A percentile compares a stretch with the other conserved stretches of the same genome.
Conservation (phyloP, 2,888 invertebrate genomes). For the Synanthedon formicaeformis region DNA sequence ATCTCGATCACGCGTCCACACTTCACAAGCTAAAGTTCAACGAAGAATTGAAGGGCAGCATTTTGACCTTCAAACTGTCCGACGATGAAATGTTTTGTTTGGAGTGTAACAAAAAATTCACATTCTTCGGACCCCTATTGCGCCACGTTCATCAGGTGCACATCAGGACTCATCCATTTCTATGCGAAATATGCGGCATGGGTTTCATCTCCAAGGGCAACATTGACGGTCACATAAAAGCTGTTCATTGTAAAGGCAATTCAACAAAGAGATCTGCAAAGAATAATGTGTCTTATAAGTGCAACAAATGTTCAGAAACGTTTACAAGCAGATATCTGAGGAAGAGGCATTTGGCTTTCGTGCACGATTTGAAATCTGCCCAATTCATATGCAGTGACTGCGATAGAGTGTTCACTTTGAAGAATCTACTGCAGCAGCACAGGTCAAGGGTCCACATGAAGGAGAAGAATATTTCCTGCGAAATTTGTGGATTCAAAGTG, state of each 20-base stretch:
- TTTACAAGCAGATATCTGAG: slow-evolving; percentile 35
- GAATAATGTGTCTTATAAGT: slow-evolving; percentile 14
- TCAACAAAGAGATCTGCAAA: not conserved
- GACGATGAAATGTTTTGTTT: slow-evolving; percentile 30
- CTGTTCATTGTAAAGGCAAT: slow-evolving; percentile 22
- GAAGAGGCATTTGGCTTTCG: slow-evolving; percentile 39
- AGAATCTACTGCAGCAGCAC: slow-evolving; percentile 34
- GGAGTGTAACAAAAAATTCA: slow-evolving; percentile 29
- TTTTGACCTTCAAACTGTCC: slow-evolving; percentile 25
- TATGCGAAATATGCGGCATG: slow-evolving; percentile 44
- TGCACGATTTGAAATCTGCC: slow-evolving; percentile 37
- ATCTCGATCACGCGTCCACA: slow-evolving; percentile 19
- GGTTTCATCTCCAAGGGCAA: slow-evolving; percentile 35
- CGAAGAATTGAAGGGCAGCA: slow-evolving; percentile 10
- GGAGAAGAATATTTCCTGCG: slow-evolving; percentile 36
- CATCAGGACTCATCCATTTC: slow-evolving; percentile 21
- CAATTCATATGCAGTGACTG: slow-evolving; percentile 47
- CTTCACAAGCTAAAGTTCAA: slow-evolving; percentile 18
- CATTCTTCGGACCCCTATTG: slow-evolving; percentile 31
- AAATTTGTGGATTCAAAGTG: slow-evolving; percentile 46
- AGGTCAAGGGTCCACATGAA: slow-evolving; percentile 44
- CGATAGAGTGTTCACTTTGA: slow-evolving; percentile 28
- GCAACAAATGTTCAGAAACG: slow-evolving; percentile 40
- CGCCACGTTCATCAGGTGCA: slow-evolving; percentile 29
- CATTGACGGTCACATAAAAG: slow-evolving; percentile 33